Evolutionary conservation across 2,113 vertebrate species (phyloP), one percentile per base, ranked within the genome.

Genomic region (Gymnocephalus cernua): DNA sequence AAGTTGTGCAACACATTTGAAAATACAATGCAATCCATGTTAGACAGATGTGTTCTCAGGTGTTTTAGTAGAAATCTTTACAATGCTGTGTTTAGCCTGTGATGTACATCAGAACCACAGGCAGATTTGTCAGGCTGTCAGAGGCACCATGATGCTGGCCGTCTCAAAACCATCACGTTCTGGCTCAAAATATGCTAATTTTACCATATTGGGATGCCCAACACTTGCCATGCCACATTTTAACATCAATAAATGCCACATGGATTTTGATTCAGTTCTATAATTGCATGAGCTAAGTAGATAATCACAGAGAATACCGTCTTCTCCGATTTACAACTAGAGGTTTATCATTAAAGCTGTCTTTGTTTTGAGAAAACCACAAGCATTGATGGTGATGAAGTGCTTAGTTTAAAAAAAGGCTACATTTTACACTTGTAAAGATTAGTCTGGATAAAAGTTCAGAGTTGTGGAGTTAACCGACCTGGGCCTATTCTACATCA

Each of bases 11-110:
- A 97, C 96, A 97, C 95, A 92, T 86, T 95, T 87, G 79, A 91
- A 96, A 96, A 96, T 95, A 96, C 95, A 97, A 96, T 96, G 94
- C 90, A 86, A 96, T 95, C 93, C 94, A 95, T 92, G 95, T 95
- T 95, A 94, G 93, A 96, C 78, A 94, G 61, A 77, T 74, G 96
- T 92, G 78, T 94, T 94, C 93, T 95, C 95, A 91, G 95, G 95
- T 95, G 95, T 93, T 93, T 95, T 74, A 88, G 93, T 95, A 93
- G 94, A 65, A 67, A 54, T 69, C 92, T 94, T 92, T 90, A 88
- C 93, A 95, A 94, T 89, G 94, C 94, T 95, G 95, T 94, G 93
- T 95, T 95, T 92, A 95, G 91, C 91, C 95, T 95, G 94, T 44
- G 77, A 65, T 71, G 77, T 19, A 56, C 64, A 68, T 79, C 74